phyloP scores from a whole-genome alignment of 2,797 vertebrate species.

The Selene dorsalis region DNA sequence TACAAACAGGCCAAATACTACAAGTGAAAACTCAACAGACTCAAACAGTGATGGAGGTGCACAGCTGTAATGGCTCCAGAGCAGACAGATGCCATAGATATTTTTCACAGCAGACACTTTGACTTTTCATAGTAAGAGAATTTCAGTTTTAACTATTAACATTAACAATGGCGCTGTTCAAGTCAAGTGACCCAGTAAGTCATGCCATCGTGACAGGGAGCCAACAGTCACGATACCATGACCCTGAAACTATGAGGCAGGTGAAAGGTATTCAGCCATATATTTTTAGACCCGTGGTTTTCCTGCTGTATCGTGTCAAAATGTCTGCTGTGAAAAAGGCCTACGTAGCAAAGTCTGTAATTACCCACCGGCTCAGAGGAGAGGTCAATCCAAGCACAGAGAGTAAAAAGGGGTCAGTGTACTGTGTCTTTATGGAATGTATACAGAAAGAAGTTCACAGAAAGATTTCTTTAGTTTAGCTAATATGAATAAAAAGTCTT shows the following conservation, averaged over 20 bases:
- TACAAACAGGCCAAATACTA: not conserved
- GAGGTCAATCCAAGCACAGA: slow-evolving; percentile 9
- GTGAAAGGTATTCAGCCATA: not conserved
- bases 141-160: not conserved
- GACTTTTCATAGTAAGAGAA: not conserved
- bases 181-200: not conserved
- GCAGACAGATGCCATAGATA: too few relatives aligned
- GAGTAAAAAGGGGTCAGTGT: not conserved
- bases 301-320: slow-evolving; percentile 8
- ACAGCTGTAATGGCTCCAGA: not conserved
- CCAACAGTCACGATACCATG: not conserved
- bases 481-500: not conserved
- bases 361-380: slow-evolving; percentile 6
- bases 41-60: not conserved
- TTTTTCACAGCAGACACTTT: not conserved
- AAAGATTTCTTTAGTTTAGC: not conserved
- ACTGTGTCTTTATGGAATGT: not conserved
- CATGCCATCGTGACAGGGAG: not conserved
- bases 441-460: not conserved
- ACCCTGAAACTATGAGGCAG: not conserved
- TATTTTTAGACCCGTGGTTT: not conserved
- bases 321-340: slow-evolving; percentile 23
- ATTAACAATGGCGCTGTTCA: not conserved
- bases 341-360: slow-evolving; percentile 9
- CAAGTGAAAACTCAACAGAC: not conserved